Conservation (phyloP, 1,140 invertebrate genomes). For the Pentalonia nigronervosa region DNA sequence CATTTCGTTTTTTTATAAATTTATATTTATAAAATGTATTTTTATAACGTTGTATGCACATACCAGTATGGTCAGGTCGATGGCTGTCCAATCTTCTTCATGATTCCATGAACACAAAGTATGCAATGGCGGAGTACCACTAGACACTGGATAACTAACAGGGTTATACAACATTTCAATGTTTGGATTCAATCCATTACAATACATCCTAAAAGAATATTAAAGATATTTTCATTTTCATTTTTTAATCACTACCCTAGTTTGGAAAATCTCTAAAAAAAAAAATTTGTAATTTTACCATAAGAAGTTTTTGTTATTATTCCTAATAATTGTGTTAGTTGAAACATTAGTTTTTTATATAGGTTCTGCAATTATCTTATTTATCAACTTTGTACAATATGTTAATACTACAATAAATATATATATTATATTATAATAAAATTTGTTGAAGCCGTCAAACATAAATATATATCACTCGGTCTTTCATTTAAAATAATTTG, state of each 20-base stretch:
- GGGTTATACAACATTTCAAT: slow-evolving; percentile 65
- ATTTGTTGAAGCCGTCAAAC: too few species aligned
- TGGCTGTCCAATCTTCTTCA: slow-evolving; percentile 62
- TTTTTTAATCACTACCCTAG: background rate
- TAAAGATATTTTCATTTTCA: background rate
- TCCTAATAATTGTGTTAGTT: background rate
- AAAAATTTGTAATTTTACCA: background rate
- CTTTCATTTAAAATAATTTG: background rate
- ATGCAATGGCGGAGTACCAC: slow-evolving; percentile 76
- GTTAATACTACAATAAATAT: too few species aligned
- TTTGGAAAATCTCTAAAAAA: background rate
- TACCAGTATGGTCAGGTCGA: background rate
- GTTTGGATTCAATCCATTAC: slow-evolving; percentile 67
- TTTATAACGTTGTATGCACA: background rate
- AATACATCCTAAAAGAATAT: slow-evolving; percentile 65
- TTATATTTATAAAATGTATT: background rate
- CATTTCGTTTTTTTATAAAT: background rate
- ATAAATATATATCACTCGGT: background rate
- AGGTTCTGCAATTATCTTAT: too few species aligned
- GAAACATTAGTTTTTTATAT: too few species aligned
- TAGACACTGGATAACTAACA: slow-evolving; percentile 69
- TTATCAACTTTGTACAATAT: too few species aligned
- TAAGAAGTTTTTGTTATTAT: background rate
- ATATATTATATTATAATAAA: too few species aligned
- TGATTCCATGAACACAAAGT: slow-evolving; percentile 78